Conservation (phyloP, 2,888 invertebrate species). For the Arge pagana region DNA sequence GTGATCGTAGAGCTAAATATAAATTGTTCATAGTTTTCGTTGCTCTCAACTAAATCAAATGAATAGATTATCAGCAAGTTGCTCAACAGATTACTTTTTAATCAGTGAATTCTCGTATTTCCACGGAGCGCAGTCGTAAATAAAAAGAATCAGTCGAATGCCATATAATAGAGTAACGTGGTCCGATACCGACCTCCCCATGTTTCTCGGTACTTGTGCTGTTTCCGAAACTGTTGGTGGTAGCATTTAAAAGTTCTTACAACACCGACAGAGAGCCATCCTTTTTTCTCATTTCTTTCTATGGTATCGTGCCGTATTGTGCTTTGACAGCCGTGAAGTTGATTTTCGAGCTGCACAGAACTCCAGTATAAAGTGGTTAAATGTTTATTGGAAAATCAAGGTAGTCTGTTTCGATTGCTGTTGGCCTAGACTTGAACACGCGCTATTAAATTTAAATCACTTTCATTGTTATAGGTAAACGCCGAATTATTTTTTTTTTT, state of each 20-base stretch:
- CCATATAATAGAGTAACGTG: no score
- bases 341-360: neutral
- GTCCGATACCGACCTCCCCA: conserved; percentile 1
- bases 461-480: neutral
- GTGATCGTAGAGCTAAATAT: no score
- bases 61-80: no score
- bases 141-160: no score
- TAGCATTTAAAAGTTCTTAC: neutral
- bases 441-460: neutral
- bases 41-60: no score
- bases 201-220: conserved; percentile 1
- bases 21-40: no score
- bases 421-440: neutral
- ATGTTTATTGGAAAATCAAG: neutral
- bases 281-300: neutral
- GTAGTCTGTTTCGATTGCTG: no score
- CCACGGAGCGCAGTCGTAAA: no score
- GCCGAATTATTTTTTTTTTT: neutral
- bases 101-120: no score
- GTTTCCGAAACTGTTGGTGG: neutral
- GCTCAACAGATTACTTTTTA: no score
- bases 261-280: neutral
- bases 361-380: neutral
- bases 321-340: neutral
- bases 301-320: neutral